phyloP scores from a whole-genome alignment of 2,797 vertebrate genomes.

The Silurus aristotelis region DNA sequence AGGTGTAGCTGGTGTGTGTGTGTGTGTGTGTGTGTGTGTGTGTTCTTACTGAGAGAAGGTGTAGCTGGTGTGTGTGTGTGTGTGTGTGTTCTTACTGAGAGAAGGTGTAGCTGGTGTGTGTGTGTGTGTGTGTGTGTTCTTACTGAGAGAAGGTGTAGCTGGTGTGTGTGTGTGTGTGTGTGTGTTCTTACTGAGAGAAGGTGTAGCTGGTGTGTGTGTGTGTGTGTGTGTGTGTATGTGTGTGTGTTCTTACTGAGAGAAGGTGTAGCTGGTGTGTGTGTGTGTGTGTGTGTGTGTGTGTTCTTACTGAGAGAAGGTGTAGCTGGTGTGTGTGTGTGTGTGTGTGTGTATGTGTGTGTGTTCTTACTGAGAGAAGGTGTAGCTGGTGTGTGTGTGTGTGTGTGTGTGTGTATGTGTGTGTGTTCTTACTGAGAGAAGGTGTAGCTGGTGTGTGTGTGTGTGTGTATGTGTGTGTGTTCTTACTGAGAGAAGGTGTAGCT shows the following conservation, averaged over 20 bases:
- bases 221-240: constrained; percentile 1
- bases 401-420: neutral
- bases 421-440: constrained; percentile 67
- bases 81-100: constrained; percentile 63
- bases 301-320: constrained; percentile 69
- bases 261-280: constrained; percentile 65
- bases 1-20: constrained; percentile 65
- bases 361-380: constrained; percentile 69
- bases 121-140: constrained; percentile 43
- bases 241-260: constrained; percentile 64
- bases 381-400: constrained; percentile 60
- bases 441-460: constrained; percentile 62
- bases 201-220: constrained; percentile 64
- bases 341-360: neutral
- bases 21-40: neutral
- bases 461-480: constrained; percentile 44
- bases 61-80: constrained; percentile 62
- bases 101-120: constrained; percentile 66
- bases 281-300: neutral
- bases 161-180: constrained; percentile 52
- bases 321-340: constrained; percentile 60
- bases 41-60: constrained; percentile 67
- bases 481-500: constrained; percentile 70
- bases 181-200: constrained; percentile 65
- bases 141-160: constrained; percentile 70